Base-by-base conservation (phyloP, 1,140 invertebrate species). In the Neodiprion fabricii region DNA sequence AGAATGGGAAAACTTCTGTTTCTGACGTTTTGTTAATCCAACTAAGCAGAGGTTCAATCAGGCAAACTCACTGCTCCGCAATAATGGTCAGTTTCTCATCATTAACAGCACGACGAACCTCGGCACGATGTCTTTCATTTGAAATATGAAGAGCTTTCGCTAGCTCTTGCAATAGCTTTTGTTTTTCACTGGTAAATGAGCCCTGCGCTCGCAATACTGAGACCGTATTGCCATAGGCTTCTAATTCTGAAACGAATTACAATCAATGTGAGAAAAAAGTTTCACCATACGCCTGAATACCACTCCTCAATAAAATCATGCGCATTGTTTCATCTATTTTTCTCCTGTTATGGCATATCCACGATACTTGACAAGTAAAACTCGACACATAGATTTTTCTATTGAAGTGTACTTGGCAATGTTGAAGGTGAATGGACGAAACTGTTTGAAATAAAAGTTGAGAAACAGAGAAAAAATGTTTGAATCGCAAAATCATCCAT, bases 191-290 rank as follows among this genome's bases (percentile, higher is more conserved):
- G 81, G 92, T 95, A 61, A 97, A 92, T 83, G 93, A 91, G 74
- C 97, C 97, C 90, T 98, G 96, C 82, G 96, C 97, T 88, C 97
- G 92, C 85, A 98, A 93, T 77, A 96, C 96, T 82, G 94, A 95
- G 70, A 98, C 93, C 85, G 97, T 91, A 84, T 93, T 92, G 79
- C 95, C 93, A 91, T 97, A 98, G 77, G 96, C 96, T 89, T 97
- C 95, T 79, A 98, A 88, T 91, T 98, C 97, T 96, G 83, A 7
- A 84, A 80, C 74, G 73, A 76, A 76, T 65, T 14, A 69, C n/a
- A 3, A 12, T 8, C 40, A 23, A 12, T 40, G 28, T 40, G 28
- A 14, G 5, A 69, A 14, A 17, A 17, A 23, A 8, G 12, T 65
- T 65, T 14, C 12, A 65, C 17, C 4, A 65, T 65, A 65, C 7